A percentile compares a stretch with the other conserved stretches of the same genome.
Evolutionary conservation across 2,113 vertebrate species (phyloP).

Genomic region (Candoia aspera): DNA sequence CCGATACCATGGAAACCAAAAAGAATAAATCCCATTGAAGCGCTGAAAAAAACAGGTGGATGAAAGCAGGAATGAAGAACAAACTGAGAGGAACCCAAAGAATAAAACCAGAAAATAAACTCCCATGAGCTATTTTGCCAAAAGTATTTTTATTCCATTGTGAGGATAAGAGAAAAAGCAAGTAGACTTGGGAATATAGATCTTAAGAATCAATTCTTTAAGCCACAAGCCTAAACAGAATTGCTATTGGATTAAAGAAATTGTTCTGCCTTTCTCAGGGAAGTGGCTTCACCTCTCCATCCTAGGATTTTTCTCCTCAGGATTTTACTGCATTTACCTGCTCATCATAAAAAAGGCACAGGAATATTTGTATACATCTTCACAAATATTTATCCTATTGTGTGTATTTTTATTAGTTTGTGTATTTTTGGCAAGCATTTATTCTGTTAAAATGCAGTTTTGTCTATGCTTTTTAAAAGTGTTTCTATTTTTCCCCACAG

Average conservation of each 20-base stretch:
- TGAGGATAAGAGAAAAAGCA: conserved; percentile 24
- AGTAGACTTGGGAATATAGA: conserved; percentile 18
- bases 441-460: background rate
- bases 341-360: background rate
- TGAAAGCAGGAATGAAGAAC: conserved; percentile 51
- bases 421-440: background rate
- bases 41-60: conserved; percentile 52
- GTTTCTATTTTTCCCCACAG: background rate
- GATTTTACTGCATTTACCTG: background rate
- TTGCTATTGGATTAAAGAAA: background rate
- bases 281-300: background rate
- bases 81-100: conserved; percentile 49
- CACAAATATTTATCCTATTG: background rate
- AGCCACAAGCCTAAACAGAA: background rate
- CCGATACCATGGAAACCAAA: conserved; percentile 60
- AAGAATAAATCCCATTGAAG: conserved; percentile 48
- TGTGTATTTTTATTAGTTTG: background rate
- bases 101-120: conserved; percentile 1
- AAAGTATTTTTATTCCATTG: conserved; percentile 2
- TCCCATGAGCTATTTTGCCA: background rate
- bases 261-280: background rate
- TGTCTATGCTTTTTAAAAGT: background rate
- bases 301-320: background rate
- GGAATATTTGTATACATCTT: background rate
- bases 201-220: background rate